Evolutionary conservation across 35 echinoderm and acorn worm species (phyloP).

Genomic region (Hemicentrotus pulcherrimus): DNA sequence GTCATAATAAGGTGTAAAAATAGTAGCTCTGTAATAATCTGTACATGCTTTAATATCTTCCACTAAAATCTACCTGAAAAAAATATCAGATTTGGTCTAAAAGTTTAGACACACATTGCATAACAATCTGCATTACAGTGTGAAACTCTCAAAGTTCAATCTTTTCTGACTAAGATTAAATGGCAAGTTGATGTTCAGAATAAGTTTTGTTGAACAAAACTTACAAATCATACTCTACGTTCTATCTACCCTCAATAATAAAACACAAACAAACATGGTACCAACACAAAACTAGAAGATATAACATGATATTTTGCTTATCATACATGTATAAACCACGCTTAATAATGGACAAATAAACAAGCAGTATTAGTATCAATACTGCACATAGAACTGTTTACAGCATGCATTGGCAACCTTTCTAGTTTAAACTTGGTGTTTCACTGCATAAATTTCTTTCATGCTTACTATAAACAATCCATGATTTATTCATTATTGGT

Average conservation of each 20-base stretch:
- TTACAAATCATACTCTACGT: not conserved
- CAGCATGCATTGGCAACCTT: not conserved
- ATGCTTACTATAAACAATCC: not conserved
- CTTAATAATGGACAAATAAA: not conserved
- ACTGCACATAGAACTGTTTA: too few species aligned
- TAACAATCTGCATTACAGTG: not conserved
- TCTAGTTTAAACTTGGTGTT: not conserved
- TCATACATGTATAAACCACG: not conserved
- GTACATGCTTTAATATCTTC: not conserved
- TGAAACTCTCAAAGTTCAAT: too few species aligned
- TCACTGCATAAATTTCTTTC: not conserved
- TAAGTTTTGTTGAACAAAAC: not conserved
- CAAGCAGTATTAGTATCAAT: not conserved
- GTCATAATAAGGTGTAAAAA: slow-evolving; percentile 5
- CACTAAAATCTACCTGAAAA: not conserved
- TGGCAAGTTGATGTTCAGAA: not conserved
- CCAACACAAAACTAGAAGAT: not conserved
- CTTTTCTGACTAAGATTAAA: not conserved
- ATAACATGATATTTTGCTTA: not conserved
- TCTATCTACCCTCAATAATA: not conserved
- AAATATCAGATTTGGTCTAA: not conserved
- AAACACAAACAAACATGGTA: not conserved
- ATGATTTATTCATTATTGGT: not conserved
- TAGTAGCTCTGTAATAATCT: slow-evolving; percentile 13
- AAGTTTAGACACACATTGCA: not conserved